Conservation (phyloP, 1,140 invertebrate genomes). For the Drosophila pectinifera region DNA sequence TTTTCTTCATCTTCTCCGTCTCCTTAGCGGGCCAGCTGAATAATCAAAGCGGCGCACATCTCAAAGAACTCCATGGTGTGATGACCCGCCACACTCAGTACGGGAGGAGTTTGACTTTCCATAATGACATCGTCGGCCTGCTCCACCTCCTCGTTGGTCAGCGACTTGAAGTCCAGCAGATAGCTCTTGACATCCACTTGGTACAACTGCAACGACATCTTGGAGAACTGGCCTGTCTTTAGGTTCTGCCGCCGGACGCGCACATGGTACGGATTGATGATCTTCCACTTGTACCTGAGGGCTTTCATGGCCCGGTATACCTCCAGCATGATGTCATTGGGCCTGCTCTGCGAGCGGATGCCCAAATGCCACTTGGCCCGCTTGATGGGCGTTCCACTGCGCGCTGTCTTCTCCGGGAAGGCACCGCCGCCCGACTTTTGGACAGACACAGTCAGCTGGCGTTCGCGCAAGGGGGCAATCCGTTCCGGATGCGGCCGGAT, state of each 20-base stretch:
- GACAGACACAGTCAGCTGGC: conserved; percentile 85
- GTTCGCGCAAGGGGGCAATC: conserved; percentile 92
- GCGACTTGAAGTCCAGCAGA: conserved; percentile 98
- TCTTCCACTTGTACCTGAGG: conserved; percentile 99
- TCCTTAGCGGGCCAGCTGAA: conserved; percentile 95
- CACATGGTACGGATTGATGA: conserved; percentile 98
- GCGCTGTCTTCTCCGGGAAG: conserved; percentile 77
- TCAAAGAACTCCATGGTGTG: conserved; percentile 99
- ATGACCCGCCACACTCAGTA: conserved; percentile 87
- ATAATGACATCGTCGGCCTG: conserved; percentile 87
- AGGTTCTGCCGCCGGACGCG: conserved; percentile 95
- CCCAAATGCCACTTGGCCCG: conserved; percentile 99
- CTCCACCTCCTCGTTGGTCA: conserved; percentile 91
- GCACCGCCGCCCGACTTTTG: conserved; percentile 72
- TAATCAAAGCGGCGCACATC: conserved; percentile 99
- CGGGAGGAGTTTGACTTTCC: conserved; percentile 85
- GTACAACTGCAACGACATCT: conserved; percentile 99
- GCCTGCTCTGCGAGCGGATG: conserved; percentile 99
- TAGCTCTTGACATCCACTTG: conserved; percentile 99
- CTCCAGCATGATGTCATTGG: conserved; percentile 99
- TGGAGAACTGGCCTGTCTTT: conserved; percentile 92
- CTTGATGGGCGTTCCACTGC: conserved; percentile 91
- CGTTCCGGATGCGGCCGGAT: conserved; percentile 96
- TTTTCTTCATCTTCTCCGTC: no score
- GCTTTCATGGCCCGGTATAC: conserved; percentile 99